phyloP scores from a whole-genome alignment of 2,113 vertebrate genomes.

The Gobiocypris rarus region DNA sequence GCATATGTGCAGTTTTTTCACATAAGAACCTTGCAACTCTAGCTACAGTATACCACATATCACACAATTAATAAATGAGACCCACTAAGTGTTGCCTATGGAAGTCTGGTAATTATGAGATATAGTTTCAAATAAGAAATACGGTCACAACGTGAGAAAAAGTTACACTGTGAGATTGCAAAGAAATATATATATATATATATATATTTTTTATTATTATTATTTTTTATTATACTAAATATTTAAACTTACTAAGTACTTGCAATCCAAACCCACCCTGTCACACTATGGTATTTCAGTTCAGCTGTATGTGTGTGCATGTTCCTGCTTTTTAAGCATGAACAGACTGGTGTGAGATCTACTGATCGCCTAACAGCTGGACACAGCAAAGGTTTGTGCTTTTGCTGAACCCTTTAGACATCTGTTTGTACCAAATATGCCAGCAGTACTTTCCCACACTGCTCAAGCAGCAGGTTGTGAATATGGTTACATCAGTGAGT shows the following conservation, averaged over 20 bases:
- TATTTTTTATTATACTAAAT: too few relatives aligned
- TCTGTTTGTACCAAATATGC: conserved; percentile 53
- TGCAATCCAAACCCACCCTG: too few relatives aligned
- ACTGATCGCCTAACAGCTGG: conserved; percentile 61
- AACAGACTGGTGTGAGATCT: neutral
- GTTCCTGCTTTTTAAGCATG: too few relatives aligned
- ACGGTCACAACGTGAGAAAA: neutral
- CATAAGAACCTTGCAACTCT: too few relatives aligned
- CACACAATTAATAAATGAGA: neutral
- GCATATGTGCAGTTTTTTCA: too few relatives aligned
- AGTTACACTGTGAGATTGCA: too few relatives aligned
- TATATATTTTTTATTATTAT: too few relatives aligned
- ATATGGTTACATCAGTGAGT: conserved; percentile 22
- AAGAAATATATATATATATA: too few relatives aligned
- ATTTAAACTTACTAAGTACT: too few relatives aligned
- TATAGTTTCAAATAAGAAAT: neutral
- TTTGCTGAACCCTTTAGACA: conserved; percentile 51
- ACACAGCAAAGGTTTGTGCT: conserved; percentile 41
- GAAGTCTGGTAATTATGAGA: neutral
- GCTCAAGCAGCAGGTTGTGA: conserved; percentile 43
- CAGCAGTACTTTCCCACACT: conserved; percentile 61
- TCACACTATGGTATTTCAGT: too few relatives aligned
- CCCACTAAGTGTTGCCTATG: neutral
- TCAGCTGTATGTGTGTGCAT: too few relatives aligned
- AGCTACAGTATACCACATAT: neutral